Evolutionary conservation across 92 coral and sea anemone genomes (phyloP).

Genomic region (Meandrina meandrites): DNA sequence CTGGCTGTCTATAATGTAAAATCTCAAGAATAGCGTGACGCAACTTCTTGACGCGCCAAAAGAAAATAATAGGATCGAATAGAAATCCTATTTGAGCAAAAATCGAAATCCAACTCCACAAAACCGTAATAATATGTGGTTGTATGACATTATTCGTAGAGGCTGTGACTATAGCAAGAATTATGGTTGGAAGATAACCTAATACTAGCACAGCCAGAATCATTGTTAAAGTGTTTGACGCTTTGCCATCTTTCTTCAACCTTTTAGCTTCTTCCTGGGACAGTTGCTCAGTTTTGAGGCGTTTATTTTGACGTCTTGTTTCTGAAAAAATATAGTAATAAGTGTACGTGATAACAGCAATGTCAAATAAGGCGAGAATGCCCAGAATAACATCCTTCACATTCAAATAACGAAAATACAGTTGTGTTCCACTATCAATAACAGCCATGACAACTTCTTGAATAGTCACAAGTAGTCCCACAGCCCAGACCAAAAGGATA

Average conservation of each 20-base stretch:
- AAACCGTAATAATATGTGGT: neutral
- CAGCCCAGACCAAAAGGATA: neutral
- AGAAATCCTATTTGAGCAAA: neutral
- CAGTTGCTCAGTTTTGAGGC: neutral
- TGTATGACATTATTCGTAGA: neutral
- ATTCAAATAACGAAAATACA: neutral
- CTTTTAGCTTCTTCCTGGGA: neutral
- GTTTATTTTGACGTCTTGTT: slow-evolving; percentile 5
- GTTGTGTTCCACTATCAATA: neutral
- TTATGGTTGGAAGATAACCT: neutral
- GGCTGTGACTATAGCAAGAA: too few species aligned
- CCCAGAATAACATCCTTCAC: neutral
- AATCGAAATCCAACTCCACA: neutral
- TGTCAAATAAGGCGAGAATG: neutral
- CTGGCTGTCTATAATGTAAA: slow-evolving; percentile 5
- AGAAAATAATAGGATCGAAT: slow-evolving; percentile 3
- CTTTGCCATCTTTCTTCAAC: neutral
- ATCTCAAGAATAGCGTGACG: slow-evolving; percentile 10
- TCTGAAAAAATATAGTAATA: slow-evolving; percentile 4
- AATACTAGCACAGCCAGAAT: neutral
- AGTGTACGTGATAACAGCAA: neutral
- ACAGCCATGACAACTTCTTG: neutral
- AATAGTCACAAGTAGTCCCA: neutral
- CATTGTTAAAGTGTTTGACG: neutral
- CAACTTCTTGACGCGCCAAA: neutral